A percentile compares a stretch with the other conserved stretches of the same genome.
Evolutionary conservation across 2,888 invertebrate species (phyloP).

Genomic region (Platynereis dumerilii): DNA sequence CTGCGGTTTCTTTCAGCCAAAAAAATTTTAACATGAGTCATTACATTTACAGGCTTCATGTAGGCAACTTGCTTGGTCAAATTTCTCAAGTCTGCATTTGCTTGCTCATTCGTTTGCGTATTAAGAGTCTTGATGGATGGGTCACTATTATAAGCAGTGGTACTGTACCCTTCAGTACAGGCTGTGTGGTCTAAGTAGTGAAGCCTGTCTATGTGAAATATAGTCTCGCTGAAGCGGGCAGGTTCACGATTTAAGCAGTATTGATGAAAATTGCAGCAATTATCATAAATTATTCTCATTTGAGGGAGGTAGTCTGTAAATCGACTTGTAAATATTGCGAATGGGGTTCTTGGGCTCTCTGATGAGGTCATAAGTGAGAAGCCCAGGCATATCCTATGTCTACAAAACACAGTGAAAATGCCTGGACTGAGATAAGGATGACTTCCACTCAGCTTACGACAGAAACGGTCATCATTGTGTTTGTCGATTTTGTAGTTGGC

Average conservation of each 20-base stretch:
- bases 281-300: constrained; percentile 1
- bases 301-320: not conserved
- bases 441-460: not conserved
- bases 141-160: not conserved
- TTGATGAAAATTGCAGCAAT: constrained; percentile 2
- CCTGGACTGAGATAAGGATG: not conserved
- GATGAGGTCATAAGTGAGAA: not conserved
- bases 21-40: not conserved
- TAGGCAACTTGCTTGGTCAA: not conserved
- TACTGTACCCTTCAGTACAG: not conserved
- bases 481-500: not conserved
- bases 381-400: not conserved
- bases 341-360: not conserved
- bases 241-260: constrained; percentile 1
- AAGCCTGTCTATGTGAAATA: not conserved
- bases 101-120: constrained; percentile 3
- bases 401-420: not conserved
- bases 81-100: not conserved
- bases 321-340: not conserved
- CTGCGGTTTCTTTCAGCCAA: not conserved
- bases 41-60: constrained; percentile 1
- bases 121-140: not conserved
- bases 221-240: not conserved
- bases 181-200: not conserved
- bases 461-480: not conserved